Conservation (phyloP, 2,797 vertebrate genomes). For the Macropodus opercularis region DNA sequence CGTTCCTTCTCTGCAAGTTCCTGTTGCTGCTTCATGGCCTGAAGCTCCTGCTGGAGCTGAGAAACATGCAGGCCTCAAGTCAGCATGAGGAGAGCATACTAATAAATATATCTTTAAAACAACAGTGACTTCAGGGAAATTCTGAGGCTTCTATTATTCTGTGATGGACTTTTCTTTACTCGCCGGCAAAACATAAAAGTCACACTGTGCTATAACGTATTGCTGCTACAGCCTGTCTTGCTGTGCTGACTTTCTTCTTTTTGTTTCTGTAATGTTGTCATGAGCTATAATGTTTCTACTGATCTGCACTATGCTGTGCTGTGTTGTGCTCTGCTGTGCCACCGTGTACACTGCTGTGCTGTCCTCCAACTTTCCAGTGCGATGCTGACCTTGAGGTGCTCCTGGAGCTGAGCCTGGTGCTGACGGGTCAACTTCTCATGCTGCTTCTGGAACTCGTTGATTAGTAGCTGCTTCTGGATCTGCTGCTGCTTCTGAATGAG, state of each 20-base stretch:
- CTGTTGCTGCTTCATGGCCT: slow-evolving; percentile 97
- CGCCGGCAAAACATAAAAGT: slow-evolving; percentile 31
- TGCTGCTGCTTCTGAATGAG: slow-evolving; percentile 99
- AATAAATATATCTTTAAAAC: slow-evolving; percentile 32
- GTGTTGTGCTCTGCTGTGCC: slow-evolving; percentile 38
- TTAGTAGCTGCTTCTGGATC: slow-evolving; percentile 98
- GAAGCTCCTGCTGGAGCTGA: slow-evolving; percentile 99
- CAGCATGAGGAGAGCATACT: slow-evolving; percentile 38
- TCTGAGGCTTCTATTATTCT: slow-evolving; percentile 34
- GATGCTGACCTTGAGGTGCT: slow-evolving; percentile 95
- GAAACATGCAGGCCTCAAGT: slow-evolving; percentile 37
- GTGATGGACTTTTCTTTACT: slow-evolving; percentile 37
- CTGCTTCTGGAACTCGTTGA: slow-evolving; percentile 98
- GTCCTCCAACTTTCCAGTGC: slow-evolving; percentile 35
- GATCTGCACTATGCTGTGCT: slow-evolving; percentile 54
- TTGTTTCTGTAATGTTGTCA: slow-evolving; percentile 44
- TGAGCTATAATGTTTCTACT: slow-evolving; percentile 49
- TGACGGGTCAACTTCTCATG: slow-evolving; percentile 97
- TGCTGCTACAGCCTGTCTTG: slow-evolving; percentile 36
- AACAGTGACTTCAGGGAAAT: slow-evolving; percentile 30
- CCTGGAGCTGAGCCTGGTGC: slow-evolving; percentile 98
- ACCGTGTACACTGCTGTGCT: slow-evolving; percentile 26
- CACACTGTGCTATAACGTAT: slow-evolving; percentile 46
- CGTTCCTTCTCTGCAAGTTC: slow-evolving; percentile 97
- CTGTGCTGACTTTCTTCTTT: slow-evolving; percentile 52